Base-by-base conservation (phyloP, 2,888 invertebrate genomes). In the Junonia oenone region DNA sequence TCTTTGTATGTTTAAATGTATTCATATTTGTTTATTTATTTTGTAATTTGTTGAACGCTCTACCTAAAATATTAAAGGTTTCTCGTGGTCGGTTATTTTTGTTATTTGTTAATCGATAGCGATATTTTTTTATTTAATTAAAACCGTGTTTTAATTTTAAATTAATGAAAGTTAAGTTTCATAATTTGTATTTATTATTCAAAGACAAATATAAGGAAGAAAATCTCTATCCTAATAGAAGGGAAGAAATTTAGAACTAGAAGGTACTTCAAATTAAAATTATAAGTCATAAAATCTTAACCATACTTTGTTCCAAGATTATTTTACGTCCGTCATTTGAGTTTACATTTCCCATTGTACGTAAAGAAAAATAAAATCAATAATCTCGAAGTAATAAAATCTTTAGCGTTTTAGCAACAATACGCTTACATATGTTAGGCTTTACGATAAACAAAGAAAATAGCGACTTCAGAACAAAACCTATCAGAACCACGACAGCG, bases 401-500 rank as follows among this genome's bases (percentile, higher is more conserved):
- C 14, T 17, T 43, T 43, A 43, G n/a, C 43, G n/a, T 26, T 43
- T 43, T 2, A 13, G n/a, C 29, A 13, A 26, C 29, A 40, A 50
- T 45, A 46, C 50, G 29, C 37, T 55, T 55, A 55, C 46, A 50
- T 26, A 35, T 58, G 57, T 54, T 33, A 40, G 19, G 27, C 26
- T 15, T 40, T 13, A 22, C 49, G 52, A 57, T 57, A 57, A 58
- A 55, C 37, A 22, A 45, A 38, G 29, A 45, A 49, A 50, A 55
- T 9, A 40, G 56, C 35, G 15, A 49, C 22, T 26, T 49, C 37
- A 17, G 51, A 56, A 56, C 56, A 48, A 56, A 56, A 56, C 56
- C 46, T 47, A 56, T 56, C 51, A 45, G 40, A 51, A 48, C 19
- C 55, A 51, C 55, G 52, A 46, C 55, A 51, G 38, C 51, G 45